Percentiles rank a stretch among this genome's conserved stretches.
phyloP scores from a whole-genome alignment of 2,888 invertebrate genomes.

The Pyrocoelia pectoralis region DNA sequence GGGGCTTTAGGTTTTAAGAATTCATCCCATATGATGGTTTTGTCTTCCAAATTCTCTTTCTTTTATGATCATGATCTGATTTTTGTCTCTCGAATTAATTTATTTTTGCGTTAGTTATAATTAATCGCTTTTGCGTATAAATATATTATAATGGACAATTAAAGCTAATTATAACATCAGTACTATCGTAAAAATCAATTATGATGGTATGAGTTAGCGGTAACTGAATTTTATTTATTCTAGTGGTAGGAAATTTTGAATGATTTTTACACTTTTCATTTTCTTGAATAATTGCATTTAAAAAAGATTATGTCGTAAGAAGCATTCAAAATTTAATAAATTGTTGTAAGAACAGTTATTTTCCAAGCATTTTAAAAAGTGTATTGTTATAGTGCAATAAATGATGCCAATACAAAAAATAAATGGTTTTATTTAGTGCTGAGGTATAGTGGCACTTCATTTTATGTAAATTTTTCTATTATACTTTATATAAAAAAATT shows the following conservation, averaged over 20 bases:
- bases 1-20: conserved; percentile 40
- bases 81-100: conserved; percentile 16
- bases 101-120: conserved; percentile 8
- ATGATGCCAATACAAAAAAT: conserved; percentile 49
- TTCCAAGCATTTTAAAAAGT: conserved; percentile 59
- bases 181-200: not conserved
- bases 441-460: conserved; percentile 61
- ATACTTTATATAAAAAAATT: not conserved
- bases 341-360: conserved; percentile 61
- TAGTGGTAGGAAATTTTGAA: conserved; percentile 38
- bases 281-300: not conserved
- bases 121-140: conserved; percentile 23
- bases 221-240: conserved; percentile 30
- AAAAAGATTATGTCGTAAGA: conserved; percentile 23
- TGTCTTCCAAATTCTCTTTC: conserved; percentile 43
- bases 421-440: conserved; percentile 57
- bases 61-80: conserved; percentile 35
- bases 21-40: conserved; percentile 32
- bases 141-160: conserved; percentile 6
- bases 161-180: not conserved
- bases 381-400: conserved; percentile 59
- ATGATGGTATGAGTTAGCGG: not conserved
- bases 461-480: conserved; percentile 59
- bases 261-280: conserved; percentile 33
- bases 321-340: conserved; percentile 42